Percentiles rank a stretch among this genome's conserved stretches.
Evolutionary conservation across 2,113 vertebrate genomes (phyloP).

Genomic region (Ochotona princeps): DNA sequence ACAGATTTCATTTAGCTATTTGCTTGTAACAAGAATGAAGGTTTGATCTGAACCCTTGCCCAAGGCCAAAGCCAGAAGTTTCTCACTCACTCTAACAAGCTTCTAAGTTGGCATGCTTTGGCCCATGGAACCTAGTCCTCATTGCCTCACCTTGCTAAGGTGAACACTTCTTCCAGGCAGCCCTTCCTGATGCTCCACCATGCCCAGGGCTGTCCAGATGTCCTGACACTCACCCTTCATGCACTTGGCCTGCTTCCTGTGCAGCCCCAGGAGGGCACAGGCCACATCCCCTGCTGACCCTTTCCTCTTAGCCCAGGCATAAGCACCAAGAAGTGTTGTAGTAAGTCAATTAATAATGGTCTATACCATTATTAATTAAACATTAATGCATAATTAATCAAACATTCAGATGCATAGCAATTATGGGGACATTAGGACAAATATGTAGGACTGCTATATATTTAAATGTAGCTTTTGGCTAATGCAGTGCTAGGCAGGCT

Average conservation of each 20-base stretch:
- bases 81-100: not conserved
- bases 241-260: rapidly evolving
- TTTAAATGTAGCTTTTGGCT: not conserved
- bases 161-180: not conserved
- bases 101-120: not conserved
- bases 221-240: not conserved
- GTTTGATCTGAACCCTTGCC: not conserved
- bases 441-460: no score
- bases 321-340: not conserved
- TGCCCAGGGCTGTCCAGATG: not conserved
- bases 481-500: not conserved
- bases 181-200: not conserved
- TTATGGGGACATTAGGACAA: not conserved
- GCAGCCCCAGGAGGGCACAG: not conserved
- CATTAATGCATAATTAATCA: not conserved
- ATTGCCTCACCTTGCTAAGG: not conserved
- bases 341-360: not conserved
- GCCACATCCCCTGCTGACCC: no score
- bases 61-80: not conserved
- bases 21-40: not conserved
- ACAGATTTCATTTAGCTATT: not conserved
- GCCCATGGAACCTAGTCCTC: not conserved
- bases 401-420: not conserved
- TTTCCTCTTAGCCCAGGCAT: not conserved
- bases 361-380: not conserved